A percentile compares a stretch with the other conserved stretches of the same genome.
phyloP scores from a whole-genome alignment of 2,113 vertebrate species.

The Prunella himalayana region DNA sequence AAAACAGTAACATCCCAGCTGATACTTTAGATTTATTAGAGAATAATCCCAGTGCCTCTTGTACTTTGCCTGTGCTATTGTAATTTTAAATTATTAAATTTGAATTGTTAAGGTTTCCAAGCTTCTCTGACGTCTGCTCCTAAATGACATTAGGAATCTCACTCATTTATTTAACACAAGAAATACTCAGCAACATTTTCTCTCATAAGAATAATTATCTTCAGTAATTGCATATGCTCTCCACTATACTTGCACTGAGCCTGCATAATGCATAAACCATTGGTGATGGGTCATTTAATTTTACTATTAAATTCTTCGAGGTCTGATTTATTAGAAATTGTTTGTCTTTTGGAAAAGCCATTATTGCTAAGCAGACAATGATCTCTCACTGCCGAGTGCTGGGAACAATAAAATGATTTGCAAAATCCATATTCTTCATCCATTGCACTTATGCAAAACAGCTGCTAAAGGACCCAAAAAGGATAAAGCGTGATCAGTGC shows the following conservation, averaged over 20 bases:
- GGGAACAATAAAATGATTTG: conserved; percentile 21
- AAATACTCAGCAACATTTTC: conserved; percentile 39
- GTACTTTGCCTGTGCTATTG: neutral
- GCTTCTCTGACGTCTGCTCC: neutral
- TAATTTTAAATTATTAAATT: conserved; percentile 32
- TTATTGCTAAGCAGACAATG: conserved; percentile 54
- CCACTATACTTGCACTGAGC: neutral
- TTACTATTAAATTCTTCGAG: conserved; percentile 52
- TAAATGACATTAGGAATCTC: conserved; percentile 9
- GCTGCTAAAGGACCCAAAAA: conserved; percentile 37
- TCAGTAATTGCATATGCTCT: conserved; percentile 55
- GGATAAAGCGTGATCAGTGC: neutral
- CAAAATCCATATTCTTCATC: conserved; percentile 32
- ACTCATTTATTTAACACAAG: conserved; percentile 32
- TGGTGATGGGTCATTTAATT: conserved; percentile 58
- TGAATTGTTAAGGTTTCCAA: conserved; percentile 29
- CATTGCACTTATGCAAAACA: conserved; percentile 49
- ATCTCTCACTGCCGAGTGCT: conserved; percentile 13
- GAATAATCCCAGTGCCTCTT: neutral
- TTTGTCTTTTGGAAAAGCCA: conserved; percentile 61
- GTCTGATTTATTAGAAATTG: conserved; percentile 61
- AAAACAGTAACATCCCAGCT: neutral
- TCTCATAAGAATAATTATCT: conserved; percentile 44
- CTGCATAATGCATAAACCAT: conserved; percentile 47
- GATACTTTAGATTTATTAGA: neutral